Evolutionary conservation across 2,113 vertebrate genomes (phyloP).

Genomic region (Atractosteus spatula): DNA sequence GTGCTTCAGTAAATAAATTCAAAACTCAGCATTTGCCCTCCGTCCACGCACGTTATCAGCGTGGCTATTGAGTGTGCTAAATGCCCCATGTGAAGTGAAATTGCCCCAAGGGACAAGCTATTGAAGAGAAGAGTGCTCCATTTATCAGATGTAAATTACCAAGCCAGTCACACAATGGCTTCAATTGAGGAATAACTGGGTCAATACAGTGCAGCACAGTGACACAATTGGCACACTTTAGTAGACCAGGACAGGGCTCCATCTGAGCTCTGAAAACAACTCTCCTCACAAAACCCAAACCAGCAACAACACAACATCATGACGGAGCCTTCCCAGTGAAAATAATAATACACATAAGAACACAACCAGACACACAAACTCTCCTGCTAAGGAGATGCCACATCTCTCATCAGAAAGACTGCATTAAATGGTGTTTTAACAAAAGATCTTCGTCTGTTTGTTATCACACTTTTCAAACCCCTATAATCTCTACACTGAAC

Average conservation of each 20-base stretch:
- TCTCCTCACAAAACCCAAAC: no score
- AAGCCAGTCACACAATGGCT: conserved; percentile 37
- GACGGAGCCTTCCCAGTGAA: no score
- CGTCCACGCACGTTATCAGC: conserved; percentile 55
- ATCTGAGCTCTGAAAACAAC: no score
- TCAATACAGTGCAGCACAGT: conserved; percentile 59
- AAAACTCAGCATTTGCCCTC: conserved; percentile 50
- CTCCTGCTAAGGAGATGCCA: no score
- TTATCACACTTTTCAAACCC: no score
- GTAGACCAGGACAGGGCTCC: neutral
- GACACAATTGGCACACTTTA: conserved; percentile 52
- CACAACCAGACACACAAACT: no score
- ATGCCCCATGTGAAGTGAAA: conserved; percentile 52
- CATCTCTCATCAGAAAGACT: no score
- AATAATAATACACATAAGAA: no score
- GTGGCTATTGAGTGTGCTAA: conserved; percentile 62
- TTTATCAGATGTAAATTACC: conserved; percentile 59
- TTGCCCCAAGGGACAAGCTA: conserved; percentile 57
- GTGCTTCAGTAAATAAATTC: conserved; percentile 44
- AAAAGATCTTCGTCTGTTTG: no score
- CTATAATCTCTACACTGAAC: no score
- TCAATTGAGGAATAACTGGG: conserved; percentile 52
- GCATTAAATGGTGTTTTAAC: no score
- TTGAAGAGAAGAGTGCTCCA: conserved; percentile 58
- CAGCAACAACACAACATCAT: no score